Base-by-base conservation (phyloP, 2,113 vertebrate species). In the Suncus etruscus region DNA sequence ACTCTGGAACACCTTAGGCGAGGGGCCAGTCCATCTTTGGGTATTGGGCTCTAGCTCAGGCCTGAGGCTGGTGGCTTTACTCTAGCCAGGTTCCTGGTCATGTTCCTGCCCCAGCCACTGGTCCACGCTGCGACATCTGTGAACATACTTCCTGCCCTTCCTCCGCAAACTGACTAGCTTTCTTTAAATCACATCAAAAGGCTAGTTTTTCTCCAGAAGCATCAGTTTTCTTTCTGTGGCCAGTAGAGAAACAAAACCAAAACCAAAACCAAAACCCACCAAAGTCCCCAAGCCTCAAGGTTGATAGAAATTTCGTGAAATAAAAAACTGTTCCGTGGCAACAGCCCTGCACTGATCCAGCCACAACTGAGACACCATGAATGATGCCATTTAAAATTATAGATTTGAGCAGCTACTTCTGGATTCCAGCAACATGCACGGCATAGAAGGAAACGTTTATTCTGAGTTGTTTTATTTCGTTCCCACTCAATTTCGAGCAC, bases 381-480 rank as follows among this genome's bases (percentile, higher is more conserved):
- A 93, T 9, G 73, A 31, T 86, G 92, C 88, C 94, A 70, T 75
- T 94, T 88, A 80, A 86, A 93, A 96, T 93, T 74, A 94, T 25
- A 91, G 89, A 94, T 89, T 48, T 68, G 83, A 81, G 91, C 70
- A 69, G 63, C 90, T 95, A 94, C 94, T 92, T 94, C 86, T 95
- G 86, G 93, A 72, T 86, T 77, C 73, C 50, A 90, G 83, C 32
- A 84, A 84, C 76, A 90, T 82, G 22, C 68, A 75, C 93, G 93
- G 84, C 83, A 70, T 31, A 83, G 89, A 61, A 92, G 95, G 90
- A 96, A 95, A 87, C 86, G 75, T 89, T 92, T 95, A 95, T 95
- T 96, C 94, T 50, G 79, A 79, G 93, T 95, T 95, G 95, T 94
- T 96, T 93, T 77, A 92, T 94, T 97, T 95, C 93, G 91, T 95